Conservation (phyloP, 2,113 vertebrate species). For the Xiphophorus hellerii region DNA sequence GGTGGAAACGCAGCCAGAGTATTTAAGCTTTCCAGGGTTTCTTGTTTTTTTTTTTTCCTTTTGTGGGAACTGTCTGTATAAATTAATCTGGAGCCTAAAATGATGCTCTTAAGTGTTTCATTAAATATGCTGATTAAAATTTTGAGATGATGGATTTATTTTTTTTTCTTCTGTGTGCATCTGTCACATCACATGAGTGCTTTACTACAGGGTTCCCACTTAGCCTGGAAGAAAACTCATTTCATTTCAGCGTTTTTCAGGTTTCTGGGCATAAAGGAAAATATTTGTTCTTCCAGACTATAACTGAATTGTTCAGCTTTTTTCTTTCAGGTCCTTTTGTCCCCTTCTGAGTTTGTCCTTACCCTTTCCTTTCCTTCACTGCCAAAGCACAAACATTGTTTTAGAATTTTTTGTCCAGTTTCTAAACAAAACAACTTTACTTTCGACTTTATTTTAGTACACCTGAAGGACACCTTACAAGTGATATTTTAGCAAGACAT, state of each 20-base stretch:
- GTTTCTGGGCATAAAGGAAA: not conserved
- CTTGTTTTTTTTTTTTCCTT: not conserved
- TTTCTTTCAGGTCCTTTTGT: too few relatives aligned
- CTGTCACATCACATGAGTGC: slow-evolving; percentile 6
- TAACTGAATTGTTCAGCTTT: too few relatives aligned
- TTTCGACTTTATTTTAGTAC: too few relatives aligned
- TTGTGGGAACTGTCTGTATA: slow-evolving; percentile 43
- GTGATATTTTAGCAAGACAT: too few relatives aligned
- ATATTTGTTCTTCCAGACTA: not conserved
- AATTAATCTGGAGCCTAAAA: slow-evolving; percentile 59
- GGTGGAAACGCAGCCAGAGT: slow-evolving; percentile 59
- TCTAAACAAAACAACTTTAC: too few relatives aligned
- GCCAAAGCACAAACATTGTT: too few relatives aligned
- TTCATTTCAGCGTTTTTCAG: not conserved
- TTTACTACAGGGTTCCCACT: slow-evolving; percentile 5
- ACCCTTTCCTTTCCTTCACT: too few relatives aligned
- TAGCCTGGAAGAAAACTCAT: not conserved
- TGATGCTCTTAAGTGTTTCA: slow-evolving; percentile 63
- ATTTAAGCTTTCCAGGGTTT: slow-evolving; percentile 35
- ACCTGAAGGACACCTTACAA: too few relatives aligned
- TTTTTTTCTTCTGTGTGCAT: slow-evolving; percentile 8
- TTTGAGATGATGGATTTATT: slow-evolving; percentile 44
- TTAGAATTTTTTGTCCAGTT: too few relatives aligned
- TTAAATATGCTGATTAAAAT: slow-evolving; percentile 66
- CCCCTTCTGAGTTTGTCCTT: too few relatives aligned